Evolutionary conservation across 2,113 vertebrate genomes (phyloP), one percentile per base, ranked within the genome.

Genomic region (Aphelocoma coerulescens): DNA sequence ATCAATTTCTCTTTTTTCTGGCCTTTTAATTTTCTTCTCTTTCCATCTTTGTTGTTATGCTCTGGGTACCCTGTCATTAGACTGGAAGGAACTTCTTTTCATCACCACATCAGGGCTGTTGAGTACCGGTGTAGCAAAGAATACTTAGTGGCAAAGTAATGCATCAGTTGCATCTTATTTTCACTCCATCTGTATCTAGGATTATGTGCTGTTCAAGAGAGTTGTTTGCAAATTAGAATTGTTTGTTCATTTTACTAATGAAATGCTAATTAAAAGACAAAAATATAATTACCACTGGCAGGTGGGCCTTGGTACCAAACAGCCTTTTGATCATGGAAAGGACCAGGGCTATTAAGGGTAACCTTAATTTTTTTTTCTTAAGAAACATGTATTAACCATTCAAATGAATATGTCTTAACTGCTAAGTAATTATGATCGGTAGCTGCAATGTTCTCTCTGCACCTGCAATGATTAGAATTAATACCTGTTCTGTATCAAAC

Each of bases 1-100:
- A 9, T 39, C 0, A 8, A 8, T 18, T n/a, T 33, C 33, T 26
- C 3, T 48, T 26, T 37, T 4, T 26, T 46, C 22, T 44, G 5
- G 2, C 3, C 9, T 54, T 67, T 65, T 23, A 1, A 11, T 18
- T 66, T 28, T 55, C 22, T 35, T 18, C 12, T 69, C 8, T 30
- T 5, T 54, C 11, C 26, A 4, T 49, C 69, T 80, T 37, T 41
- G 10, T 58, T 87, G 11, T 72, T 55, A 11, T 33, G 28, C 61
- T 48, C 16, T 61, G 37, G 14, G 2, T 37, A 22, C 13, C 3
- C 7, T 73, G 7, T 57, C 16, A 18, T n/a, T 35, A 48, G 32
- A 16, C 8, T 16, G 41, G 13, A 48, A 52, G 16, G 66, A 65
- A 43, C 5, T 62, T 69, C 6, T 71, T 69, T 44, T 33, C 20